A percentile compares a stretch with the other conserved stretches of the same genome.
These are phyloP conservation scores for Esox masquinongy DNA, from an alignment of 2,797 vertebrate species.

Conservation along the genomic window DNA sequence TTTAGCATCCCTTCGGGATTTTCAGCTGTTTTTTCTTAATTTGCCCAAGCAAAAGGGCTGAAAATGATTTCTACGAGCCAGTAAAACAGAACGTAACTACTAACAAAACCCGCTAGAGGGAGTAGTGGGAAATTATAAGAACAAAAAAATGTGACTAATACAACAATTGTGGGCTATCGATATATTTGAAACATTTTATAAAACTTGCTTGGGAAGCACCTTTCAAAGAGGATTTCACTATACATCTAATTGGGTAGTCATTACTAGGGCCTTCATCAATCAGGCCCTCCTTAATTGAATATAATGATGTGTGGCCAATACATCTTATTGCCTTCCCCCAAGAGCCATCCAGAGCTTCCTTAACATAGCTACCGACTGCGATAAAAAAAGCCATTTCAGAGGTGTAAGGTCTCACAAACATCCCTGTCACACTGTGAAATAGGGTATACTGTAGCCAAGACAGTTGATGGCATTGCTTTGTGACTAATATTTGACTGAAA, in stretches of 20 bases:
- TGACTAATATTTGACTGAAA: background rate
- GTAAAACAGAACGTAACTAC: background rate
- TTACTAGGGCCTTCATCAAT: background rate
- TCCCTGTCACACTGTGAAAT: background rate
- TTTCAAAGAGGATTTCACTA: background rate
- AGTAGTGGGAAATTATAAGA: background rate
- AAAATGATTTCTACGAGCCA: background rate
- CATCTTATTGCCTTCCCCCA: background rate
- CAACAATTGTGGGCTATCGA: background rate
- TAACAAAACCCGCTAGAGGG: slow-evolving; percentile 4
- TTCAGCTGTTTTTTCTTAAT: too few species aligned
- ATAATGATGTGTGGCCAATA: background rate
- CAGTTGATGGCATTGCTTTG: background rate
- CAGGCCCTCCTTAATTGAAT: background rate
- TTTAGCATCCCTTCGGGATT: too few species aligned
- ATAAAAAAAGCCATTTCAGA: background rate
- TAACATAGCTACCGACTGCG: background rate
- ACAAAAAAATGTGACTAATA: background rate
- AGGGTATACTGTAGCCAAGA: background rate
- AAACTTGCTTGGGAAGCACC: background rate
- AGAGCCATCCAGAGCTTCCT: background rate
- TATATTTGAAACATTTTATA: background rate
- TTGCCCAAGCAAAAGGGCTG: background rate
- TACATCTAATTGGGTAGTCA: background rate
- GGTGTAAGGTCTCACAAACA: background rate